These are phyloP conservation scores for Diploptera punctata DNA, from an alignment of 2,888 invertebrate genomes.

Conservation along the genomic window DNA sequence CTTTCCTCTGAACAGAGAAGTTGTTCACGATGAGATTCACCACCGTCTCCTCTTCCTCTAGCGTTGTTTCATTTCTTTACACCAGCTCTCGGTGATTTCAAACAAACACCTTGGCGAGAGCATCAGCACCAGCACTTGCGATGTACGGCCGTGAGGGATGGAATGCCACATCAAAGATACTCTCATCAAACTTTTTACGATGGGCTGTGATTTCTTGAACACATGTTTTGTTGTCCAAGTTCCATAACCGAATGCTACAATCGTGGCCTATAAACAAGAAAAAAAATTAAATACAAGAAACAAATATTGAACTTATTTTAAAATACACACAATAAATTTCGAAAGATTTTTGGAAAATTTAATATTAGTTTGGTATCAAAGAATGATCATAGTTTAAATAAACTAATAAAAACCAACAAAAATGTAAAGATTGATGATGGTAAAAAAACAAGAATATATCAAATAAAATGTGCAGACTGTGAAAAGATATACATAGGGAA, in stretches of 20 bases:
- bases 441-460: too few relatives aligned
- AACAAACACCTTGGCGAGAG: slow-evolving; percentile 98
- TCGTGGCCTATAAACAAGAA: slow-evolving; percentile 87
- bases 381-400: too few relatives aligned
- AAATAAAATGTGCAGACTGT: too few relatives aligned
- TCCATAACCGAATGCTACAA: slow-evolving; percentile 98
- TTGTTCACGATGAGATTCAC: slow-evolving; percentile 14
- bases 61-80: background rate
- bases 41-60: background rate
- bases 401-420: too few relatives aligned
- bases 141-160: slow-evolving; percentile 98
- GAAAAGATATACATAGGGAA: too few relatives aligned
- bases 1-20: background rate
- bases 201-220: slow-evolving; percentile 99
- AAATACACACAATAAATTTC: too few relatives aligned
- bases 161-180: slow-evolving; percentile 98
- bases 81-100: slow-evolving; percentile 53
- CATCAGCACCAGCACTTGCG: slow-evolving; percentile 99
- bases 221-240: slow-evolving; percentile 98
- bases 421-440: too few relatives aligned
- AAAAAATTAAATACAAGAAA: too few relatives aligned
- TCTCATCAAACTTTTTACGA: slow-evolving; percentile 99
- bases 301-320: too few relatives aligned
- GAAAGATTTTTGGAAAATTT: too few relatives aligned
- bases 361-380: too few relatives aligned